Evolutionary conservation across 2,797 vertebrate species (phyloP), one percentile per base, ranked within the genome.

Genomic region (Fratercula arctica): DNA sequence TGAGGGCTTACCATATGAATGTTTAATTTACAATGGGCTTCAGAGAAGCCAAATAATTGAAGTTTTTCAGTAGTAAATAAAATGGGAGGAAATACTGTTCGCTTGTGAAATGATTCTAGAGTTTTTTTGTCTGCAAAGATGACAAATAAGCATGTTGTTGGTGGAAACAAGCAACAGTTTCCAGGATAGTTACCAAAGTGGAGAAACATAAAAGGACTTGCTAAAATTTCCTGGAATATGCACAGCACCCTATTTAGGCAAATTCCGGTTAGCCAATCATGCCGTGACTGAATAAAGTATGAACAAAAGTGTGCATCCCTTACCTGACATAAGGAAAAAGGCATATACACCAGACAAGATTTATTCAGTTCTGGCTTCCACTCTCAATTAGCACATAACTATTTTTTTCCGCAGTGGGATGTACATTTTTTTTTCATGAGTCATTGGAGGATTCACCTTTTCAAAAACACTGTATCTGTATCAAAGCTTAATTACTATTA

Each of bases 401-500:
- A 19, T 59, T 64, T 94, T 88, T 95, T 97, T 94, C 93, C 63
- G 0, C 1, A 5, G 51, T 57, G 78, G 45, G 59, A 53, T 69
- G 70, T 35, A 39, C 57, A 31, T 77, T 3, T 23, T 46, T 79
- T 80, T 90, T 80, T 74, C 0, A 1, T 94, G 94, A 97, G 43
- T 95, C 94, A 96, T 29, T 63, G 48, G 25, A 80, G 19, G 63
- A 94, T 57, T 91, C 68, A 85, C 33, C 68, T 48, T 91, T 94
- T 29, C 5, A 8, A 77, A 92, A 90, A 86, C 18, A 25, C 4
- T 24, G 0, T 24, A 35, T 17, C 57, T 91, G 18, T 61, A 56
- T 33, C 37, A 89, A 64, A 56, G 48, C 24, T 66, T 72, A 57
- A 88, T 84, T 48, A 29, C 9, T 8, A 72, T 77, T 74, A 23